phyloP scores from a whole-genome alignment of 1,140 invertebrate species.

The Sweltsa coloradensis region DNA sequence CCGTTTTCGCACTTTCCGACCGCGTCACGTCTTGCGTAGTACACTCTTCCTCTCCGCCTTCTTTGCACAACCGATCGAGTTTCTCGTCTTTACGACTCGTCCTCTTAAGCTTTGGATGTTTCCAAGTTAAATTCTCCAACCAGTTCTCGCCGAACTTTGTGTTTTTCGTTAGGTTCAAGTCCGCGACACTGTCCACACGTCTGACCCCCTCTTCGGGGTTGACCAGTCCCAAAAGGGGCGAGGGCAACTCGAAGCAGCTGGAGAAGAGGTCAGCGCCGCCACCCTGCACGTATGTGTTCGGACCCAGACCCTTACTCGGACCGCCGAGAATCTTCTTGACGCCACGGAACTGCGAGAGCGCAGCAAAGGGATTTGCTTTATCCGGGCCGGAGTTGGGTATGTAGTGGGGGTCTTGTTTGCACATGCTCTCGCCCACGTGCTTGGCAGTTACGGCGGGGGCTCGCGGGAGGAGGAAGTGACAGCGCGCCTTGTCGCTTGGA shows the following conservation, averaged over 20 bases:
- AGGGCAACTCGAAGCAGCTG: constrained; percentile 60
- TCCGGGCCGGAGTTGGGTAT: constrained; percentile 42
- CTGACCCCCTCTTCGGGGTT: no score
- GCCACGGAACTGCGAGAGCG: constrained; percentile 48
- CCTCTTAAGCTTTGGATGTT: no score
- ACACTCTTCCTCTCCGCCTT: no score
- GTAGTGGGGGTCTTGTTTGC: constrained; percentile 65
- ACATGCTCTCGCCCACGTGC: constrained; percentile 62
- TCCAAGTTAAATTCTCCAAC: no score
- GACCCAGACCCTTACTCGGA: constrained; percentile 17
- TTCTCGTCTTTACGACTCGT: no score
- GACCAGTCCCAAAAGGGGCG: constrained; percentile 29
- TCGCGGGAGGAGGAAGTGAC: constrained; percentile 37
- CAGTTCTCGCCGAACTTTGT: no score
- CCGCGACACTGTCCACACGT: no score
- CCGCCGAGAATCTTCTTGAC: constrained; percentile 66
- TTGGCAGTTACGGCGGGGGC: constrained; percentile 31
- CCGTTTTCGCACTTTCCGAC: no score
- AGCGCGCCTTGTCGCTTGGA: constrained; percentile 61
- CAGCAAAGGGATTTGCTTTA: constrained; percentile 53
- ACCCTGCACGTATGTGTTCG: constrained; percentile 30
- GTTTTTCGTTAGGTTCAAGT: no score
- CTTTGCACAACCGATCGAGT: no score
- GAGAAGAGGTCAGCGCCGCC: constrained; percentile 46
- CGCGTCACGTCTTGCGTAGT: no score